Evolutionary conservation across 92 coral and sea anemone genomes (phyloP), one percentile per base, ranked within the genome.

Genomic region (Phenganax subtilis): DNA sequence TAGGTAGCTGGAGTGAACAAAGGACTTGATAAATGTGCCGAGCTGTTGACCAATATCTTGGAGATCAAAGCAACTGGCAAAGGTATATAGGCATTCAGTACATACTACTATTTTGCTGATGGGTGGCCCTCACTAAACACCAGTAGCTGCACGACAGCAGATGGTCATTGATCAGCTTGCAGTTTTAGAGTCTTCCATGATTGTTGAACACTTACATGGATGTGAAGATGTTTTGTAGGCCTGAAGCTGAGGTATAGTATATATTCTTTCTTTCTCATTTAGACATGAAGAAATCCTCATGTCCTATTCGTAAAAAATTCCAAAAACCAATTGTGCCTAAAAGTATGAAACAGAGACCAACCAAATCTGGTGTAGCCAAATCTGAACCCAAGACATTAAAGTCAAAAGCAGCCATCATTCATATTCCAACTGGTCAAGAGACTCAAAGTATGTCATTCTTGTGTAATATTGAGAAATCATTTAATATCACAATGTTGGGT

Each of bases 1-100:
- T 65, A 93, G 98, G 98, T 86, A 8, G 80, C 94, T 61, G 85
- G 85, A 71, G 93, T 93, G 74, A 85, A 83, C 51, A 88, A 87
- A 57, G 98, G 98, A 17, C 85, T 93, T 12, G 96, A 93, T 78
- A 86, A 93, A 72, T 93, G 98, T 90, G 98, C 98, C 29, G 90
- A 89, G 57, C 83, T 93, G 72, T 72, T 93, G 80, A 88, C 98
- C 6, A 93, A 93, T 78, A 93, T 93, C 65, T 84, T 93, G 75
- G 94, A 93, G 84, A 86, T 78, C 9, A 78, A 85, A 77, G 91
- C 80, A 17, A 76, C 72, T 6, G 14, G 51, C 8, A 51, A 27
- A 29, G 47, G 47, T 37, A 37, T 37, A 5, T 37, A 37, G 47
- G 47, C 47, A 37, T 37, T 37, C 47, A 37, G 47, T 37, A 37